Conservation (phyloP, 2,797 vertebrate species). For the Paguma larvata region DNA sequence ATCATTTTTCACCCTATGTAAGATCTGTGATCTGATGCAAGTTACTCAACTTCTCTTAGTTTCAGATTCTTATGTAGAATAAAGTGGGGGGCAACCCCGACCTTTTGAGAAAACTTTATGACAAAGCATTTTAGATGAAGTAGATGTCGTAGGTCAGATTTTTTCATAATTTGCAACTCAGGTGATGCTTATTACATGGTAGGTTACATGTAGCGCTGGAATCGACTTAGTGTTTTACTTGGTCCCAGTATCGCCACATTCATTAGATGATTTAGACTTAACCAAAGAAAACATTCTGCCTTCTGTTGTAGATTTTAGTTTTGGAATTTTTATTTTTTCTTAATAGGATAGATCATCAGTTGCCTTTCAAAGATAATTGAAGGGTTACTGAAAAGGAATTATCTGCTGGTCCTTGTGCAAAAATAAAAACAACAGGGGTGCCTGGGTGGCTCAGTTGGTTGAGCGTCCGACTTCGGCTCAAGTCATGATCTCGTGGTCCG, state of each 20-base stretch:
- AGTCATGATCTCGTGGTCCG: no score
- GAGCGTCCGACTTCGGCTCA: no score
- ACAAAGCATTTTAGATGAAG: not conserved
- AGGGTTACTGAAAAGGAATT: not conserved
- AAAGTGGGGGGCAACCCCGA: not conserved
- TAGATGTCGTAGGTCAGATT: not conserved
- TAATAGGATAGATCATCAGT: not conserved
- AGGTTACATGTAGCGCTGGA: not conserved
- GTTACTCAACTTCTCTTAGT: not conserved
- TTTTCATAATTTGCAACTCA: not conserved
- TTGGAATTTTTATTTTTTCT: not conserved
- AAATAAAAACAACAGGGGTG: not conserved
- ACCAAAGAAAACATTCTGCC: not conserved
- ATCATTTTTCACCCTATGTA: not conserved
- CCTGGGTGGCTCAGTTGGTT: no score
- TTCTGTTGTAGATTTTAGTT: not conserved
- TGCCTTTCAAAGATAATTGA: conserved; percentile 25
- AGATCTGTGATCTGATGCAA: not conserved
- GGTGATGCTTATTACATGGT: not conserved
- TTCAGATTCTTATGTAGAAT: not conserved
- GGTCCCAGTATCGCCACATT: not conserved
- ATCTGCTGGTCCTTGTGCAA: not conserved
- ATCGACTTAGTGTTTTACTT: not conserved
- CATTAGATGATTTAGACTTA: not conserved
- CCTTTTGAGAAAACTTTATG: not conserved